Evolutionary conservation across 2,797 vertebrate genomes (phyloP).

Genomic region (Erithacus rubecula): DNA sequence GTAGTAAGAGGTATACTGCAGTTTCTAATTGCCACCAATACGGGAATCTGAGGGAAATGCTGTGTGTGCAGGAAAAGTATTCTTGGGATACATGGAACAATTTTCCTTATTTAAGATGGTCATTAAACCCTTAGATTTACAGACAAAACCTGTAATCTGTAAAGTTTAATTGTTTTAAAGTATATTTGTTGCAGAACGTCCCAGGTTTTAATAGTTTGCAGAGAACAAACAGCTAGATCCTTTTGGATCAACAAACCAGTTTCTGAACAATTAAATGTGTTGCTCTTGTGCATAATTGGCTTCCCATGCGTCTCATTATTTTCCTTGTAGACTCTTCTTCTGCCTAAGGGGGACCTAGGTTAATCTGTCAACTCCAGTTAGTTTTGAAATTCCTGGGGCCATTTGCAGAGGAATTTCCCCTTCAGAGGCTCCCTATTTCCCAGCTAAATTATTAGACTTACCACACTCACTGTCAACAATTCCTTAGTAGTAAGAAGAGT

Average conservation of each 20-base stretch:
- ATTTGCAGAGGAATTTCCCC: conserved; percentile 48
- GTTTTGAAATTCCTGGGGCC: conserved; percentile 39
- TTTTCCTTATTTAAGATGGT: background rate
- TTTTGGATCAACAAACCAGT: conserved; percentile 24
- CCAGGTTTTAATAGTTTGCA: background rate
- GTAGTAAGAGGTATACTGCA: background rate
- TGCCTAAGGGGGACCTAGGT: conserved; percentile 46
- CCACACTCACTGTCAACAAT: background rate
- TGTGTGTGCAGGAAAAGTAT: background rate
- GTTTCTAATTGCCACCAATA: background rate
- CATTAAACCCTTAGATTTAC: background rate
- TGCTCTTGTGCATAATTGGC: conserved; percentile 44
- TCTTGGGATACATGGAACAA: background rate
- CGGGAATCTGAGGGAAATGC: background rate
- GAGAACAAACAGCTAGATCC: background rate
- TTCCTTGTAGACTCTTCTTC: conserved; percentile 38
- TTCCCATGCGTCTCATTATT: conserved; percentile 53
- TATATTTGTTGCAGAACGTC: background rate
- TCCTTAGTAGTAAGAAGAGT: background rate
- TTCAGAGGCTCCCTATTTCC: background rate
- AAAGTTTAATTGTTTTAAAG: background rate
- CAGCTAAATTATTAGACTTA: background rate
- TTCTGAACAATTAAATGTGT: conserved; percentile 40
- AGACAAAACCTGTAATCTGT: background rate
- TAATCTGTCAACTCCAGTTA: conserved; percentile 63